These are phyloP conservation scores for Saturnia japonica DNA, from an alignment of 2,888 invertebrate genomes.

Conservation along the genomic window DNA sequence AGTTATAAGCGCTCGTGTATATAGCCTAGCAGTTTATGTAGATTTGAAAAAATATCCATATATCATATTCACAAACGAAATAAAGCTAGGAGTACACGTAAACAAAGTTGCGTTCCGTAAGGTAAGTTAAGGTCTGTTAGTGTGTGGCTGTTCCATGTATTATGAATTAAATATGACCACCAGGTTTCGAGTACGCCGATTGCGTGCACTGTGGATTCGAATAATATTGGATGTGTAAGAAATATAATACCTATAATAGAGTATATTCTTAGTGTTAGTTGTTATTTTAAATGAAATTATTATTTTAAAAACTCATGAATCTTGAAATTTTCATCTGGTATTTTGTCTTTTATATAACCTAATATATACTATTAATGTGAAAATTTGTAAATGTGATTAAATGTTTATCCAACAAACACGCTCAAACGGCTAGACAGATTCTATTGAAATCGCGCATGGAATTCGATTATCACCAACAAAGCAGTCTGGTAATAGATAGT, in stretches of 20 bases:
- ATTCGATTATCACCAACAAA: too few relatives aligned
- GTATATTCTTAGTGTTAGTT: not conserved
- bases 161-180: slow-evolving; percentile 59
- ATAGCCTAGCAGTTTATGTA: slow-evolving; percentile 10
- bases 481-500: too few relatives aligned
- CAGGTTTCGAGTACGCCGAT: slow-evolving; percentile 50
- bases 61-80: slow-evolving; percentile 23
- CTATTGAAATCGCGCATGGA: too few relatives aligned
- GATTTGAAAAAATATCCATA: slow-evolving; percentile 11
- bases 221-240: slow-evolving; percentile 10
- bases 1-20: not conserved
- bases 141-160: slow-evolving; percentile 43
- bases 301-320: not conserved
- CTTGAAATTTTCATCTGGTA: not conserved
- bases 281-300: not conserved
- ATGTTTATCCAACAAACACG: too few relatives aligned
- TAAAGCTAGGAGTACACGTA: slow-evolving; percentile 41
- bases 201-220: slow-evolving; percentile 45
- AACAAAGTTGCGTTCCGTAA: slow-evolving; percentile 24
- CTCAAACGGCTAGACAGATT: too few relatives aligned
- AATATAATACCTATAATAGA: not conserved
- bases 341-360: not conserved
- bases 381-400: too few relatives aligned
- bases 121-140: slow-evolving; percentile 39
- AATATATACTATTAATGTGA: too few relatives aligned